These are phyloP conservation scores for Thamnophis elegans DNA, from an alignment of 2,797 vertebrate species.

Conservation along the genomic window DNA sequence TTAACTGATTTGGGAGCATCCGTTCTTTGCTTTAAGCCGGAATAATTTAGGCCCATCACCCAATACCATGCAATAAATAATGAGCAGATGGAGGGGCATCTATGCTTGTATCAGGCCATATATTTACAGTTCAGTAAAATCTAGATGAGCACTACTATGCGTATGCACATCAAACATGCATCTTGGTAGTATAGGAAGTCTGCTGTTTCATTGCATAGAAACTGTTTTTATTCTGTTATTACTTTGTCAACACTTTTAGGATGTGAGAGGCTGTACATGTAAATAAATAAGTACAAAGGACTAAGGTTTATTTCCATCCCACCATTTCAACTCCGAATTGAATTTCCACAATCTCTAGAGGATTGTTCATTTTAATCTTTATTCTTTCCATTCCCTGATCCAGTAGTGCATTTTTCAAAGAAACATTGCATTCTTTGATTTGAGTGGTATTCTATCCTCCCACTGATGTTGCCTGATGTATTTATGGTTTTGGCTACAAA, in stretches of 20 bases:
- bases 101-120: neutral
- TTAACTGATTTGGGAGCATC: neutral
- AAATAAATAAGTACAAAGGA: slow-evolving; percentile 21
- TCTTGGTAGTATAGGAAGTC: neutral
- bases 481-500: slow-evolving; percentile 17
- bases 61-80: neutral
- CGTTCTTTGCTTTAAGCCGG: neutral
- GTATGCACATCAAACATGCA: neutral
- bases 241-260: neutral
- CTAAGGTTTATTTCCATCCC: neutral
- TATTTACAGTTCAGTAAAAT: neutral
- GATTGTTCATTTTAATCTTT: neutral
- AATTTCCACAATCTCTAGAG: slow-evolving; percentile 13
- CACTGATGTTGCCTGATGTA: slow-evolving; percentile 8
- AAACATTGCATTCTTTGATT: neutral
- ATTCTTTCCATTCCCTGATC: slow-evolving; percentile 19
- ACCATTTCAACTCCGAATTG: neutral
- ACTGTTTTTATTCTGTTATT: neutral
- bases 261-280: neutral
- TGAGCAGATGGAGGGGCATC: no score
- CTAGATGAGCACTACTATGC: neutral
- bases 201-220: neutral
- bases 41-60: neutral
- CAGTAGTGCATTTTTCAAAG: neutral
- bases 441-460: neutral